Conservation (phyloP, 2,797 vertebrate genomes). For the Steatocranus sp. region DNA sequence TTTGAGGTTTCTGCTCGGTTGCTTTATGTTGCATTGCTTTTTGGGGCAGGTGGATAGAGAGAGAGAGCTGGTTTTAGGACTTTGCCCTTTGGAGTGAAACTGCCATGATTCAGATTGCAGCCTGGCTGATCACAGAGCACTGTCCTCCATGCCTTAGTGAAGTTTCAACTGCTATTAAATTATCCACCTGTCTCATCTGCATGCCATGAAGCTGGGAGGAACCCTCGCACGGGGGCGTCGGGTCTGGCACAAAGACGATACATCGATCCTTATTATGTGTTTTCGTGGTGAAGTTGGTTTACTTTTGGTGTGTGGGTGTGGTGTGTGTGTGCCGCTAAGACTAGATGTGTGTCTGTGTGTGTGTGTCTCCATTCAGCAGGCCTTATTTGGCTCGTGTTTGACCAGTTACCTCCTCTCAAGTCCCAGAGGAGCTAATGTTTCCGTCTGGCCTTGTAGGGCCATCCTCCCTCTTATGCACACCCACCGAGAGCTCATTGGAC, state of each 20-base stretch:
- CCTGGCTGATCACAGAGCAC: conserved; percentile 1
- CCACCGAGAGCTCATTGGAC: conserved; percentile 41
- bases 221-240: neutral
- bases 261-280: neutral
- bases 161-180: conserved; percentile 25
- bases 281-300: neutral
- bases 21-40: neutral
- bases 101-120: conserved; percentile 20
- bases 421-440: conserved; percentile 71
- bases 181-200: conserved; percentile 41
- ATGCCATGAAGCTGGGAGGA: conserved; percentile 11
- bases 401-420: conserved; percentile 75
- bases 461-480: conserved; percentile 56
- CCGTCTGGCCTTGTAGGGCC: conserved; percentile 84
- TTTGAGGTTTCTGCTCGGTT: conserved; percentile 12
- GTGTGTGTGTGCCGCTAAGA: neutral
- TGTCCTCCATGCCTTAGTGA: neutral
- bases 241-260: neutral
- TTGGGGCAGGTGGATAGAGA: conserved; percentile 15
- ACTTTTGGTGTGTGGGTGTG: neutral
- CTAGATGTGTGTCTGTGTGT: conserved; percentile 29
- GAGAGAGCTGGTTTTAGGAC: conserved; percentile 21
- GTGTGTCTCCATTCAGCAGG: conserved; percentile 52
- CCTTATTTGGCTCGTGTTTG: conserved; percentile 88
- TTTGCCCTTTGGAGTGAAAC: conserved; percentile 33